Evolutionary conservation across 1,140 invertebrate genomes (phyloP), one percentile per base, ranked within the genome.

Genomic region (Danaus melanippus): DNA sequence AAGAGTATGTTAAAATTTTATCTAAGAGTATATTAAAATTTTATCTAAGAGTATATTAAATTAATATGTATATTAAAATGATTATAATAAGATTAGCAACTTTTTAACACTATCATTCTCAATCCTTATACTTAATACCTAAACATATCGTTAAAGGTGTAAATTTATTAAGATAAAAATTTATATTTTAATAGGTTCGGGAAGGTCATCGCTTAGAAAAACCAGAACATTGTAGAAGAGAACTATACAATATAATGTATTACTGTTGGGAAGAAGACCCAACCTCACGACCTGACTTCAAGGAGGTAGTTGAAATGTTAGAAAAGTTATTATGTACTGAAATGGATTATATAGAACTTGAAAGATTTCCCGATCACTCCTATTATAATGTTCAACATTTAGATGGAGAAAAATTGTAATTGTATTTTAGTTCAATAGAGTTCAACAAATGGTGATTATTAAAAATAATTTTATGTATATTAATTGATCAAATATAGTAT

Each of bases 221-320:
- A 67, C 95, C 95, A 1, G 94, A 96, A 64, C 95, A 97, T 66
- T 97, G 95, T 74, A 90, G 94, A 42, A 88, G 95, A 1, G 95
- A 97, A 71, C 88, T 97, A 1, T 97, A 96, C 81, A 97, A 97
- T 67, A 95, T 97, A 44, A 97, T 97, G 95, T 96, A 94, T 74
- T 97, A 97, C 71, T 97, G 95, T 72, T 97, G 96, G 96, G 93
- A 95, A 56, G 92, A 93, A 17, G 92, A 96, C 71, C 90, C 94
- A 1, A 90, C 90, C 10, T 89, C 93, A 42, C 80, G 95, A 52
- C 95, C 95, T 0, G 90, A 91, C 8, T 97, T 97, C 74, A 86
- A 87, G 1, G 95, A 97, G 79, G 90, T 95, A 10, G 92, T 96
- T 1, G 85, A 89, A 39, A 89, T 96, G 65, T 87, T 96, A 3